Conservation (phyloP, 2,113 vertebrate species). For the Stegastes partitus region DNA sequence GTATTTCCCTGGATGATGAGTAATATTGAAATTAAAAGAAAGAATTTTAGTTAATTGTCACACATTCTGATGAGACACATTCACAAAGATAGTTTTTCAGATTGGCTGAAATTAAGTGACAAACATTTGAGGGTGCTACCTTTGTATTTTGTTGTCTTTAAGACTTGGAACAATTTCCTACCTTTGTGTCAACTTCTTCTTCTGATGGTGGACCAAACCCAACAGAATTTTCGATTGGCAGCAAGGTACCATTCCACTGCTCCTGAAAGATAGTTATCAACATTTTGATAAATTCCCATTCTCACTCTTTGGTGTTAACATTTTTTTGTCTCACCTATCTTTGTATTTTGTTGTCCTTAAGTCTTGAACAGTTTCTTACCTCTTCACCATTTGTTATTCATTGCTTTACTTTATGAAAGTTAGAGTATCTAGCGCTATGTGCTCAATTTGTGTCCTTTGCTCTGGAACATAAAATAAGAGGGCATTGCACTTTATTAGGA, state of each 20-base stretch:
- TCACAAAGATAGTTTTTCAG: no score
- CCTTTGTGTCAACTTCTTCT: background rate
- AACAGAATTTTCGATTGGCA: background rate
- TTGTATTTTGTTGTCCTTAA: background rate
- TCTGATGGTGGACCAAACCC: background rate
- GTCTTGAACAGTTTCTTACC: constrained; percentile 17
- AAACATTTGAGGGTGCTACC: background rate
- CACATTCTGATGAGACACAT: no score
- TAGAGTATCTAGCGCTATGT: no score
- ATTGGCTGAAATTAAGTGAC: no score
- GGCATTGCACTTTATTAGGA: no score
- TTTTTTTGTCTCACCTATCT: background rate
- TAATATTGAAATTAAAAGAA: background rate
- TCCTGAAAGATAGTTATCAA: background rate
- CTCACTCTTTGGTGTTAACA: background rate
- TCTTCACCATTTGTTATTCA: background rate
- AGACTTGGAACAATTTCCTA: constrained; percentile 13
- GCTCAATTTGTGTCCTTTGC: no score
- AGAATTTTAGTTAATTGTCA: no score
- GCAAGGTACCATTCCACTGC: constrained; percentile 3
- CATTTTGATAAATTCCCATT: background rate
- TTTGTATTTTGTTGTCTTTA: background rate
- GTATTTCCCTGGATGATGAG: background rate
- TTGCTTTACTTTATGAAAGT: no score
- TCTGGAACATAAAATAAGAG: no score